A percentile compares a stretch with the other conserved stretches of the same genome.
phyloP scores from a whole-genome alignment of 1,140 invertebrate species.

The Saccostrea cuccullata region DNA sequence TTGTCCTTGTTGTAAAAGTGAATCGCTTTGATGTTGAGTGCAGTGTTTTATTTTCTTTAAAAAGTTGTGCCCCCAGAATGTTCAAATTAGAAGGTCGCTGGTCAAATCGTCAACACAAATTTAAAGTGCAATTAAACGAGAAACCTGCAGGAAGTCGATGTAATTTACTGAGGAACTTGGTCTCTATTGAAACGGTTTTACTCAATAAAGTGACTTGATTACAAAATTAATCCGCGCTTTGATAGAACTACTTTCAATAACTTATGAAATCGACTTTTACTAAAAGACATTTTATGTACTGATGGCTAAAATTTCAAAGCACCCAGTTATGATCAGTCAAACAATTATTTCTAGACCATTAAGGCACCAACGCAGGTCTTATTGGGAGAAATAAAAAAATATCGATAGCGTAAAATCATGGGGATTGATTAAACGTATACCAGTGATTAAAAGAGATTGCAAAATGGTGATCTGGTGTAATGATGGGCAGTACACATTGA shows the following conservation, averaged over 20 bases:
- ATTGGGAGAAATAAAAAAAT: background rate
- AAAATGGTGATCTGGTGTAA: background rate
- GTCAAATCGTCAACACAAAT: background rate
- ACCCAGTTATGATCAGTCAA: background rate
- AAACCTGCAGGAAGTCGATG: background rate
- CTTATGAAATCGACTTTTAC: slow-evolving; percentile 36
- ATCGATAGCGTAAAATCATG: background rate
- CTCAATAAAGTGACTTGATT: slow-evolving; percentile 25
- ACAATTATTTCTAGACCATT: slow-evolving; percentile 32
- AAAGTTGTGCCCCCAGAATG: too few species aligned
- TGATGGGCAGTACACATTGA: background rate
- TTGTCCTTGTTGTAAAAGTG: too few species aligned
- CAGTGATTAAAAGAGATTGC: slow-evolving; percentile 32
- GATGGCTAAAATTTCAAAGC: slow-evolving; percentile 7
- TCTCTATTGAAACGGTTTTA: slow-evolving; percentile 18
- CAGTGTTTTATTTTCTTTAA: too few species aligned
- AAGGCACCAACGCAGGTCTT: background rate
- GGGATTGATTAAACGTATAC: slow-evolving; percentile 27
- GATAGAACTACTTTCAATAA: slow-evolving; percentile 20
- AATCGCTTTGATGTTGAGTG: too few species aligned
- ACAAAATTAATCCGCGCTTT: slow-evolving; percentile 20
- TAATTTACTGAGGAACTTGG: background rate
- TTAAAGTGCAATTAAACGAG: background rate
- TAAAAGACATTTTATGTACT: slow-evolving; percentile 25
- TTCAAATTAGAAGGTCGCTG: too few species aligned